Percentiles rank a stretch among this genome's conserved stretches.
Evolutionary conservation across 2,888 invertebrate species (phyloP).

Genomic region (Norana najaformis): DNA sequence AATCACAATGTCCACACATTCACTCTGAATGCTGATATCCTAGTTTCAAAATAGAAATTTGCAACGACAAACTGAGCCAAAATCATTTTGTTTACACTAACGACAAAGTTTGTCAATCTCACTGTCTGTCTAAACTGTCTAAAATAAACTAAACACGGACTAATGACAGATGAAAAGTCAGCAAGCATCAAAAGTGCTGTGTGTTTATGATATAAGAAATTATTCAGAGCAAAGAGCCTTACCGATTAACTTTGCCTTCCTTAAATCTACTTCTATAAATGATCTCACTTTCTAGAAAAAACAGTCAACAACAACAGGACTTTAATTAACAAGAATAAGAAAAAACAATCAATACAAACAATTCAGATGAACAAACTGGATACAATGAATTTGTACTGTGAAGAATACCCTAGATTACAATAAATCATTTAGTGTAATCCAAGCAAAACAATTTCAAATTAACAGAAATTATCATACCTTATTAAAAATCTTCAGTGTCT

Average conservation of each 20-base stretch:
- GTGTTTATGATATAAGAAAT: not conserved
- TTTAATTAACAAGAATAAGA: not conserved
- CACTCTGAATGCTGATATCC: not conserved
- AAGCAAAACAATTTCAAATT: not conserved
- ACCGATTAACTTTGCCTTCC: conserved; percentile 51
- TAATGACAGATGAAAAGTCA: too few species aligned
- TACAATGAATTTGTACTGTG: not conserved
- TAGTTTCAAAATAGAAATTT: too few species aligned
- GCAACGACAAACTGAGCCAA: too few species aligned
- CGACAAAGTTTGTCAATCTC: too few species aligned
- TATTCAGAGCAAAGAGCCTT: conserved; percentile 38
- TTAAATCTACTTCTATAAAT: conserved; percentile 49
- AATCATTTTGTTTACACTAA: too few species aligned
- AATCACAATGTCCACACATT: not conserved
- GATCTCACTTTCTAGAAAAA: conserved; percentile 46
- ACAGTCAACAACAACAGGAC: not conserved
- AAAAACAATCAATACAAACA: not conserved
- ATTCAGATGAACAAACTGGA: not conserved
- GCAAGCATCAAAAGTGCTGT: too few species aligned
- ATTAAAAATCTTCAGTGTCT: conserved; percentile 22
- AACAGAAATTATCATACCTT: not conserved
- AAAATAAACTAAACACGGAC: too few species aligned
- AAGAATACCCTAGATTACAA: not conserved
- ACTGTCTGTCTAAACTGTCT: too few species aligned
- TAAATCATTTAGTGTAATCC: not conserved